These are phyloP conservation scores for Polydesmus complanatus DNA, from an alignment of 2,888 invertebrate genomes.

Conservation along the genomic window DNA sequence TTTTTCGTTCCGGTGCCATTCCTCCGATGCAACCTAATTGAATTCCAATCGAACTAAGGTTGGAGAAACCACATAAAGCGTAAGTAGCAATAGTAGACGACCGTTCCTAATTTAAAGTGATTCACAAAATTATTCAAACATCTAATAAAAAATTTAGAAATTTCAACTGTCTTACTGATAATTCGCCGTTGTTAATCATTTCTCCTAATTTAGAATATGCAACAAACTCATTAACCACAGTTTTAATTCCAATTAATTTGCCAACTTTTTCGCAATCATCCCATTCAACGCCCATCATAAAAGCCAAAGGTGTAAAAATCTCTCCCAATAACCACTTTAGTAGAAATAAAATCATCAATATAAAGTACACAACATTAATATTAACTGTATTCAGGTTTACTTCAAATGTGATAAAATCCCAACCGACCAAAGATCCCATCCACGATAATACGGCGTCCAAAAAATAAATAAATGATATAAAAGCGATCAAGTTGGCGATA, in stretches of 20 bases:
- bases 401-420: conserved; percentile 22
- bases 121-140: background rate
- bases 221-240: conserved; percentile 84
- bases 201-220: conserved; percentile 65
- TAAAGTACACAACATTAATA: background rate
- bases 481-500: conserved; percentile 79
- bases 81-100: conserved; percentile 30
- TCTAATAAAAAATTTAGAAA: background rate
- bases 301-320: conserved; percentile 78
- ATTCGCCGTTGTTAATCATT: conserved; percentile 36
- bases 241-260: conserved; percentile 73
- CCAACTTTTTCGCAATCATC: conserved; percentile 62
- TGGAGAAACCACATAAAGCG: conserved; percentile 38
- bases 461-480: conserved; percentile 74
- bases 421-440: conserved; percentile 63
- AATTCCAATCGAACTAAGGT: conserved; percentile 36
- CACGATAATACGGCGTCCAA: conserved; percentile 66
- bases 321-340: conserved; percentile 63
- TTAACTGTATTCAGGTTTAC: background rate
- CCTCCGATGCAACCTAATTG: conserved; percentile 32
- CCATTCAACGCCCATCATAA: conserved; percentile 56
- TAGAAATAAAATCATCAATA: conserved; percentile 5
- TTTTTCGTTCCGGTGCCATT: conserved; percentile 27
- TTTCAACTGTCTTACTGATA: conserved; percentile 6
- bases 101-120: conserved; percentile 9